Evolutionary conservation across 2,113 vertebrate species (phyloP).

Genomic region (Egretta garzetta): DNA sequence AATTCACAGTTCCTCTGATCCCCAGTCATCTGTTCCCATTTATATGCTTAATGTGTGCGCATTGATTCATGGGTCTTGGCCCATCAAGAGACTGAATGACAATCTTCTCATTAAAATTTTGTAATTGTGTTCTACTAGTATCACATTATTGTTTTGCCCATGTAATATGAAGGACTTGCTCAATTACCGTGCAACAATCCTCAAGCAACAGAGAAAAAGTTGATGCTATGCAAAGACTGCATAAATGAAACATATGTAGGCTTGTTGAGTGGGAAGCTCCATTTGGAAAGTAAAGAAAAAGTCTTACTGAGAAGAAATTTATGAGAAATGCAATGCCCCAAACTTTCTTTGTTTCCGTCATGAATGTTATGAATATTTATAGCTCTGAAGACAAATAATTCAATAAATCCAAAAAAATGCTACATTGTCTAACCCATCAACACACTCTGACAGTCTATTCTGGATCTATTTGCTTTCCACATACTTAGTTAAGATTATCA

Average conservation of each 20-base stretch:
- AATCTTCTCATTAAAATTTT: background rate
- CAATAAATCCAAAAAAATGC: conserved; percentile 33
- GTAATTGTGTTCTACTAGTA: background rate
- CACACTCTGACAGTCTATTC: background rate
- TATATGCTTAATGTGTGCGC: fast-evolving
- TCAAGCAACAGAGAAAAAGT: background rate
- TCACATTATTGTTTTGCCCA: background rate
- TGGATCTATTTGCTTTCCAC: background rate
- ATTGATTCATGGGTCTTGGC: background rate
- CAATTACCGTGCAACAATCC: background rate
- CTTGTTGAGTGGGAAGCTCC: background rate
- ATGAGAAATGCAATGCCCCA: background rate
- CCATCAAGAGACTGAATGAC: background rate
- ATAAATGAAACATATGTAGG: background rate
- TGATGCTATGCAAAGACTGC: background rate
- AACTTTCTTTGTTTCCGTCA: background rate
- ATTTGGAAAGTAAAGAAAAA: background rate
- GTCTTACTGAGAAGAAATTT: background rate
- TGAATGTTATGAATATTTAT: conserved; percentile 56
- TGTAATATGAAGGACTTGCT: background rate
- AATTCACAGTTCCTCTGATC: background rate
- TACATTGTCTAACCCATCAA: conserved; percentile 44
- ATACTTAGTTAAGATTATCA: conserved; percentile 6
- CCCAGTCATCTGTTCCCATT: background rate
- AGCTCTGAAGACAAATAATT: conserved; percentile 16